Evolutionary conservation across 2,888 invertebrate species (phyloP), one percentile per base, ranked within the genome.

Genomic region (Arrhopalites spinosus): DNA sequence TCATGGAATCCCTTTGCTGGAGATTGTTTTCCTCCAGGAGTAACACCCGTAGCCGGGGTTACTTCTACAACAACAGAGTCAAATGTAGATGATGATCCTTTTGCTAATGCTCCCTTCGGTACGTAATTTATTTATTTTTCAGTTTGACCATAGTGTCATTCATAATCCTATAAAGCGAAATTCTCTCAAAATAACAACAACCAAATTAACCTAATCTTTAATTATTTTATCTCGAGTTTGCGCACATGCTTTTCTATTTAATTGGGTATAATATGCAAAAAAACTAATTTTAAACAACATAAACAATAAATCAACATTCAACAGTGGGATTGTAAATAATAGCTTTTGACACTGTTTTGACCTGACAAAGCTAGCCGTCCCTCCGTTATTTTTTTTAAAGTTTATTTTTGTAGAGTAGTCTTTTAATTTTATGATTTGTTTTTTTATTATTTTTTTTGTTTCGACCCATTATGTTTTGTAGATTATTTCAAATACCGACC

Each of bases 401-500:
- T 63, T 36, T 20, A 43, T 66, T 30, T 20, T 66, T 66, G 13
- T 3, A 2, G 15, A 8, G 25, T 56, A 0, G 1, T 11, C 15
- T 72, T 61, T 64, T 61, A 20, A 8, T 50, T 50, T 73, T 73
- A 45, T 64, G n/a, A 20, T 71, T 75, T 75, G 30, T 59, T 25
- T 30, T 73, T 73, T 63, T 73, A 23, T 29, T 30, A 27, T 68
- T 72, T 53, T 72, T 27, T 72, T 67, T 68, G n/a, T n/a, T n/a
- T n/a, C n/a, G n/a, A n/a, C n/a, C n/a, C n/a, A n/a, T n/a, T n/a
- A n/a, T n/a, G n/a, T 69, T 73, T 50, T 36, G 7, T 64, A 77
- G 77, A 78, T 74, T 68, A 71, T 78, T 76, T 76, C 71, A 76
- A 76, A 73, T 80, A 78, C 67, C 80, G 76, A 30, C 87, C 88